phyloP scores from a whole-genome alignment of 2,888 invertebrate genomes.

The Druceiella hillmani region DNA sequence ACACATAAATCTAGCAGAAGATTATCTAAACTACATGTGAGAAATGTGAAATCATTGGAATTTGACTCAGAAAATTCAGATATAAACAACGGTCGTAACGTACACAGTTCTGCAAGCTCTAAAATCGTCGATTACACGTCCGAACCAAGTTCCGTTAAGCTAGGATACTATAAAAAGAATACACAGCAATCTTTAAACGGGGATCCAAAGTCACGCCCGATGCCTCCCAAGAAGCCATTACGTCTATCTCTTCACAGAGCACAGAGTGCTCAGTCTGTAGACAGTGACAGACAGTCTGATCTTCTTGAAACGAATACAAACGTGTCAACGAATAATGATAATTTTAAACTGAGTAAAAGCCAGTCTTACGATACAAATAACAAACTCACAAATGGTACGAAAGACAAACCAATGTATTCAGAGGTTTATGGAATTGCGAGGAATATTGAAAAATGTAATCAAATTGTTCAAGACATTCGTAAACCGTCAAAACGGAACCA shows the following conservation, averaged over 20 bases:
- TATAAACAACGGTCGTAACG: constrained; percentile 43
- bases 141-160: constrained; percentile 45
- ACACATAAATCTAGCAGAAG: constrained; percentile 50
- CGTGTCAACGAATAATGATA: too few species aligned
- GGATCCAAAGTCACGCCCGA: constrained; percentile 58
- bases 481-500: constrained; percentile 58
- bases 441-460: too few species aligned
- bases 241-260: constrained; percentile 78
- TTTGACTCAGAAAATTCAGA: constrained; percentile 69
- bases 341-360: too few species aligned
- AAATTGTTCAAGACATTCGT: too few species aligned
- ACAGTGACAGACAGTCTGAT: constrained; percentile 45
- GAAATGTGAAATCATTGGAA: constrained; percentile 69
- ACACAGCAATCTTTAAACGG: constrained; percentile 34
- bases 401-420: too few species aligned
- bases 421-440: too few species aligned
- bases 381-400: too few species aligned
- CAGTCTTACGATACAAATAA: too few species aligned
- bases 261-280: constrained; percentile 71
- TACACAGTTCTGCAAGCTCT: constrained; percentile 36
- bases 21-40: constrained; percentile 43
- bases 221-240: constrained; percentile 81
- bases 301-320: too few species aligned
- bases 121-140: constrained; percentile 51
- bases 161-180: constrained; percentile 42